Evolutionary conservation across 2,113 vertebrate species (phyloP), one percentile per base, ranked within the genome.

Genomic region (Chloropsis hardwickii): DNA sequence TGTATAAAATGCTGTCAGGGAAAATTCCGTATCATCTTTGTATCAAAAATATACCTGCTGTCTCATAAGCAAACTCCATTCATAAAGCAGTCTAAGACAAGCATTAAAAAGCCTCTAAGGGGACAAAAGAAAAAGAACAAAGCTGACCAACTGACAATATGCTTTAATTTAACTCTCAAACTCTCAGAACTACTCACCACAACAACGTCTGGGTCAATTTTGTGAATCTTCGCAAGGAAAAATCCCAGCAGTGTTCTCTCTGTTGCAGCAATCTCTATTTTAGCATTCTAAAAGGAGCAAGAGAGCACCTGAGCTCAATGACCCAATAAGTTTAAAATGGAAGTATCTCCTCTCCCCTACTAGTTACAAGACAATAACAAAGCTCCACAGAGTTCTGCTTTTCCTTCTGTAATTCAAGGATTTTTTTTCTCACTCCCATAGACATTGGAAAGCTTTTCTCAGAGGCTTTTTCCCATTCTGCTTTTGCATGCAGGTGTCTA

Each of bases 191-290:
- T 96, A 98, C 99, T 99, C 95, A 99, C 99, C 98, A 99, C 99
- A 97, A 99, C 97, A 90, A 99, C 98, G 72, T 99, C 99, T 62
- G 99, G 99, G 96, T 99, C 99, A 67, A 99, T 98, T 98, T 99
- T 99, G 97, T 99, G 99, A 98, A 99, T 97, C 97, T 99, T 99
- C 7, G 99, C 99, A 94, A 99, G 98, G 92, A 99, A 99, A 98
- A 99, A 99, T 61, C 99, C 99, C 57, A 99, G 97, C 86, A 99
- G 97, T 29, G 99, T 99, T 90, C 99, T 98, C 96, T 99, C 99
- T 62, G 99, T 98, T 45, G 98, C 97, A 73, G 99, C 98, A 50
- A 99, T 98, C 98, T 99, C 99, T 97, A 99, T 98, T 88, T 98
- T 99, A 62, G 98, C 98, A 50, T 99, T 99, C 99, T 99, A 97